Base-by-base conservation (phyloP, 2,888 invertebrate genomes). In the Agrilus biguttatus region DNA sequence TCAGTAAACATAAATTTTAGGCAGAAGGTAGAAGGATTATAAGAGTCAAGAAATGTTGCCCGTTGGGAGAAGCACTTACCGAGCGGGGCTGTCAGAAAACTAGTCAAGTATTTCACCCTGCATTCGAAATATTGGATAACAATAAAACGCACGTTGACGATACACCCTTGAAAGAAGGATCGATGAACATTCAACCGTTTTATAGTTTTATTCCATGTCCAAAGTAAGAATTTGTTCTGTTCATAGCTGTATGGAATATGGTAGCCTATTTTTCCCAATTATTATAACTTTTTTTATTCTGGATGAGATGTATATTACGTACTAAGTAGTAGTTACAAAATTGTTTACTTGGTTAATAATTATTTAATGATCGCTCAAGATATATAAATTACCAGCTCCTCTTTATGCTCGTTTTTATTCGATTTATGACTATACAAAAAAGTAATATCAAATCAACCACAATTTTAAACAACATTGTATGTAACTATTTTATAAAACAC, bases 41-140 rank as follows among this genome's bases (percentile, higher is more conserved):
- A 36, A 49, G 54, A 7, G 46, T 57, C 6, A 55, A 54, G 14
- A 58, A 57, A 48, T 59, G 59, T 40, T 58, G 44, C 40, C 47
- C 51, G 2, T 19, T 47, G 8, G 32, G 41, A 14, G n/a, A 45
- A 32, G 45, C 51, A 7, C 38, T 54, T 14, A 33, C 42, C 2
- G 8, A 8, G 3, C 2, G 13, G 14, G 50, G 51, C n/a, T 55
- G 54, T 41, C 6, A 19, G 23, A 40, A 33, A 12, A 43, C 35
- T 8, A 21, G 41, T 14, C 17, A 43, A 14, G 6, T 14, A 2
- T 52, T 55, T 41, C 32, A 47, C 36, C 47, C 49, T 1, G 40
- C 40, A 1, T 37, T 54, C 12, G 40, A 49, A 33, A 40, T 55
- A 5, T 50, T 52, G 28, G 42, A 45, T 33, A 51, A 53, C 17